Conservation (phyloP, 2,113 vertebrate genomes). For the Baryphthengus martii region DNA sequence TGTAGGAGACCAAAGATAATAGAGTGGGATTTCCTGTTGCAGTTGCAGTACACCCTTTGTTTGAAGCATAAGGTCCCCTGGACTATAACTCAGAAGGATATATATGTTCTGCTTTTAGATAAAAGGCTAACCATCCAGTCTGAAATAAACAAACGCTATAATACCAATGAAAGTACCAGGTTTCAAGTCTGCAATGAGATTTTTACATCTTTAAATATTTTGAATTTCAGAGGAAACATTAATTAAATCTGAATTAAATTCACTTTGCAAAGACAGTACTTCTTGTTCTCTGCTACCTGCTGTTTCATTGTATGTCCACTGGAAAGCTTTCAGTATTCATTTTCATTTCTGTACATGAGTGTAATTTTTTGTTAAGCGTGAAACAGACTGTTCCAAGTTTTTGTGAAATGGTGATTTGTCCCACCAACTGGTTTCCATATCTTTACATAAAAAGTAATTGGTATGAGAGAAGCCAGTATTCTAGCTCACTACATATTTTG, state of each 20-base stretch:
- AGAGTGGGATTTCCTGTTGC: neutral
- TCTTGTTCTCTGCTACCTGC: conserved; percentile 3
- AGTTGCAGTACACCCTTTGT: neutral
- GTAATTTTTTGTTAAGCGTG: conserved; percentile 1
- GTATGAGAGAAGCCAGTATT: neutral
- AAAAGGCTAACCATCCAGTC: neutral
- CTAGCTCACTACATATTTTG: neutral
- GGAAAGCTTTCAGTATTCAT: conserved; percentile 18
- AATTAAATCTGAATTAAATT: neutral
- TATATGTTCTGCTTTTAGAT: neutral
- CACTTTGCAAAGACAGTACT: neutral
- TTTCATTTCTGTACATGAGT: neutral
- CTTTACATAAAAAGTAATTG: neutral
- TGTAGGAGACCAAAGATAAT: neutral
- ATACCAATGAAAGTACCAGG: neutral
- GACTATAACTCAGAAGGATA: neutral
- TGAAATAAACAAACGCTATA: neutral
- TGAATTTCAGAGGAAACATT: neutral
- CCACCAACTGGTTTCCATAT: neutral
- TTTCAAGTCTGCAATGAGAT: neutral
- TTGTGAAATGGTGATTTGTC: neutral
- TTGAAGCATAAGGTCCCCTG: neutral
- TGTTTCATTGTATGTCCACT: conserved; percentile 22
- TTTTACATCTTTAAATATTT: neutral
- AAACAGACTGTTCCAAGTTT: neutral